Conservation (phyloP, 2,113 vertebrate genomes). For the Entomyzon cyanotis region DNA sequence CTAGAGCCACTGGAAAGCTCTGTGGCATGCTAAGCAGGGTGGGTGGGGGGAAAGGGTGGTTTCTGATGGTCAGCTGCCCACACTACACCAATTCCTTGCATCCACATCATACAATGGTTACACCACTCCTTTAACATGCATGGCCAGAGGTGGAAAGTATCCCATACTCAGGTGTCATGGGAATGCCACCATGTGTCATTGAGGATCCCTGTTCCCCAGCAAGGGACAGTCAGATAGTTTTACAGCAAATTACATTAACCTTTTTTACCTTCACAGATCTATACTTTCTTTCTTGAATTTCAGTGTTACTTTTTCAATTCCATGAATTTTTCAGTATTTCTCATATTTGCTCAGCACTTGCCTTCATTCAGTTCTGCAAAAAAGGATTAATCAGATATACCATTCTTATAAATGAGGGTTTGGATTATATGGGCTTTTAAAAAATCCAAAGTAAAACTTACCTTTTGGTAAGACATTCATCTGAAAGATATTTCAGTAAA, state of each 20-base stretch:
- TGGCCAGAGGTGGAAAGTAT: neutral
- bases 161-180: rapidly evolving
- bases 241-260: neutral
- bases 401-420: neutral
- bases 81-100: rapidly evolving
- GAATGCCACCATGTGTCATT: rapidly evolving
- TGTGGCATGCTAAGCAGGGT: no score
- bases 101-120: rapidly evolving
- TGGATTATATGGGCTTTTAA: neutral
- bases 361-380: neutral
- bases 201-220: no score
- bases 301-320: neutral
- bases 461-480: neutral
- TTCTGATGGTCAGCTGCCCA: neutral
- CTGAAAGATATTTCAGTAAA: neutral
- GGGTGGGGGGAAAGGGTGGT: rapidly evolving
- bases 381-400: neutral
- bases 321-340: neutral
- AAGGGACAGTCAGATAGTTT: neutral
- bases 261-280: neutral
- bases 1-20: neutral
- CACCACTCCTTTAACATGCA: no score
- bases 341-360: neutral
- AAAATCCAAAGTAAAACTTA: neutral
- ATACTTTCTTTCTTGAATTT: neutral